phyloP scores from a whole-genome alignment of 2,888 invertebrate species.

The Phyto melanocephala region DNA sequence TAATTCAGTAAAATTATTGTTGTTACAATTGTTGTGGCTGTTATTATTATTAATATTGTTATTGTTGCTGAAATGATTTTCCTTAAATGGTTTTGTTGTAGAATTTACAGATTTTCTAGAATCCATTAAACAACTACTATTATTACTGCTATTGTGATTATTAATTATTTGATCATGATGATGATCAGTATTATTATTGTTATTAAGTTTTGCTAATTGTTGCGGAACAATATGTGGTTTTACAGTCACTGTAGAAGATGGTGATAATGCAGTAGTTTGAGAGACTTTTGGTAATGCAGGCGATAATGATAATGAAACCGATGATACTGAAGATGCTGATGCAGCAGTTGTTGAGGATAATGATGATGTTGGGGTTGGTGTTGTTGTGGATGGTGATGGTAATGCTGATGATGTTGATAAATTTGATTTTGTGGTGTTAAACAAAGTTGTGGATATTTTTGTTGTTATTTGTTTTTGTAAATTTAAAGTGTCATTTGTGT shows the following conservation, averaged over 20 bases:
- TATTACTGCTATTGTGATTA: constrained; percentile 60
- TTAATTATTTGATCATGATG: constrained; percentile 44
- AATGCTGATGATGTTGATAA: constrained; percentile 30
- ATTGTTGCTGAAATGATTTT: constrained; percentile 60
- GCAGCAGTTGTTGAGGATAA: neutral
- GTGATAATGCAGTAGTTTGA: neutral
- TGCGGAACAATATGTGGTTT: constrained; percentile 50
- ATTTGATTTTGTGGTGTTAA: constrained; percentile 56
- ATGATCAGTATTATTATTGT: constrained; percentile 39
- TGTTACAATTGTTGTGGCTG: constrained; percentile 28
- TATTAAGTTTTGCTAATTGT: constrained; percentile 50
- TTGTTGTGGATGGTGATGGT: neutral
- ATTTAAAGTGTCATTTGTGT: constrained; percentile 42
- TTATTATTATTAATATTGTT: constrained; percentile 26
- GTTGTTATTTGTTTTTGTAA: constrained; percentile 39
- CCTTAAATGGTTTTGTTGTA: constrained; percentile 64
- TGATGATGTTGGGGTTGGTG: neutral
- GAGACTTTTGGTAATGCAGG: neutral
- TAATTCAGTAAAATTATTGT: constrained; percentile 55
- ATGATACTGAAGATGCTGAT: constrained; percentile 1
- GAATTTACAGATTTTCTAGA: constrained; percentile 64
- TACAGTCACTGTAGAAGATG: neutral
- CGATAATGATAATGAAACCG: constrained; percentile 40
- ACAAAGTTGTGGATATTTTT: constrained; percentile 54
- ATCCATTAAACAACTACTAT: constrained; percentile 44